Base-by-base conservation (phyloP, 2,888 invertebrate genomes). In the Oxyteleia sp. region DNA sequence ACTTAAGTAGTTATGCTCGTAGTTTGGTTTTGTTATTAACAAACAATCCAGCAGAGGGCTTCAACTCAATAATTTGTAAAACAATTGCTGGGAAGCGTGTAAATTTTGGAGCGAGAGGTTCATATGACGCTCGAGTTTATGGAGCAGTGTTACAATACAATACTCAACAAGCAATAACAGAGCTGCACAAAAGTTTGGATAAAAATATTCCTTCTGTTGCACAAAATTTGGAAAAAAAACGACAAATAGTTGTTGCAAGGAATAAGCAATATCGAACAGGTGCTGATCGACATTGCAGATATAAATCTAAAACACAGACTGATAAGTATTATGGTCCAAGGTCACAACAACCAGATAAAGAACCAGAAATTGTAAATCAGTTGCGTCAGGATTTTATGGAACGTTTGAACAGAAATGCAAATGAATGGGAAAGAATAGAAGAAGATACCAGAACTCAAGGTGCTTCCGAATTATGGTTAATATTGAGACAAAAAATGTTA, bases 381-480 rank as follows among this genome's bases (percentile, higher is more conserved):
- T 13, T 59, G 0, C 35, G 35, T 38, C 0, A 20, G 8, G 7
- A 59, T 1, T 41, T 32, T 23, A 18, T 38, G 20, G 41, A 18
- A 13, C 23, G 13, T 45, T 41, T 85, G 11, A 18, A 55, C 0
- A 45, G 64, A 10, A 45, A 78, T 43, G 75, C 76, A 45, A 16
- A 16, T 15, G 51, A 83, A 26, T 26, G 84, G 11, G 13, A 35
- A 3, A 11, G 75, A 23, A 86, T 86, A 51, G 76, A 81, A 55
- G 3, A 10, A 4, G 11, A 68, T 10, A 86, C 84, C 7, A 47
- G 51, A 16, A 47, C 47, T 1, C 83, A 86, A 71, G 55, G 61
- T n/a, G n/a, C 43, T 11, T 49, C 35, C n/a, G 57, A 72, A 0
- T 49, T 51, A n/a, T 87, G 86, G 86, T 26, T 41, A 20, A 8